Percentiles rank a stretch among this genome's conserved stretches.
phyloP scores from a whole-genome alignment of 2,797 vertebrate genomes.

The Hemibagrus guttatus region DNA sequence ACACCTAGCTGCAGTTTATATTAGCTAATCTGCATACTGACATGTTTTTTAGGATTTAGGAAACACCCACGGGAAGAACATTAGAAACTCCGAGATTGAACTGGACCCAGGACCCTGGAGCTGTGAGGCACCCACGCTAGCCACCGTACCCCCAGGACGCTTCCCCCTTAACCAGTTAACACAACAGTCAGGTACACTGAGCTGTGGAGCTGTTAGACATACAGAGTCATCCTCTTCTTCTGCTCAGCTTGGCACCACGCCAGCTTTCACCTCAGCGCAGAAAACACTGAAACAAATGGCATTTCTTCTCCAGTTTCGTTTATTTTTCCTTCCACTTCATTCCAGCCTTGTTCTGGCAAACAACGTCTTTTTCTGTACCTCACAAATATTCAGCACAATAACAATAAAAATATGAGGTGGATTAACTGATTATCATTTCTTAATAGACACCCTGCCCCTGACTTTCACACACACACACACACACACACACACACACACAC shows the following conservation, averaged over 20 bases:
- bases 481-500: constrained; percentile 28
- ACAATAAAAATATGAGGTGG: neutral
- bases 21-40: neutral
- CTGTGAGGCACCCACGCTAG: neutral
- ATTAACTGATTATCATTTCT: neutral
- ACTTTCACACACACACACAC: neutral
- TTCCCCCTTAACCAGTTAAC: neutral
- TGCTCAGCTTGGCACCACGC: neutral
- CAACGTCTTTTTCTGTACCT: neutral
- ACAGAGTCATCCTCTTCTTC: neutral
- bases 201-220: neutral
- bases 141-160: neutral
- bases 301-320: no score
- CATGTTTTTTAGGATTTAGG: neutral
- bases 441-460: neutral
- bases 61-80: neutral
- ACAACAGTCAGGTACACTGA: neutral
- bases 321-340: neutral
- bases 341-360: neutral
- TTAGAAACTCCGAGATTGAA: neutral
- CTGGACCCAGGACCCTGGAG: neutral
- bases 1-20: neutral
- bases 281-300: neutral
- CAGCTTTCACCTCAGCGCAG: neutral
- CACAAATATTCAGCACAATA: neutral